Base-by-base conservation (phyloP, 2,888 invertebrate species). In the Dilophus febrilis region DNA sequence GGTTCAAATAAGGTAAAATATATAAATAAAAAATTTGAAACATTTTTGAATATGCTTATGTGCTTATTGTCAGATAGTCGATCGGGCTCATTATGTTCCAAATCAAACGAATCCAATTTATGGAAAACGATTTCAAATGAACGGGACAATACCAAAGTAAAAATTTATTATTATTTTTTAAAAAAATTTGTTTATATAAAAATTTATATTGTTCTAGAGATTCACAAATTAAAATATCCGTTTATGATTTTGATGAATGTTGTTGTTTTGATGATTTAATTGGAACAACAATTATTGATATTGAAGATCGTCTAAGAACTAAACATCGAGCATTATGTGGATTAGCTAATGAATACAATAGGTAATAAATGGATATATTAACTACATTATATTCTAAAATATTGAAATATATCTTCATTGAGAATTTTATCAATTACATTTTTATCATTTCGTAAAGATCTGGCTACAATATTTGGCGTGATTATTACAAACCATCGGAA, bases 241-340 rank as follows among this genome's bases (percentile, higher is more conserved):
- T 91, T 1, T 80, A 74, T 57, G 86, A 90, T 56, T 76, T 74
- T 58, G 84, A 87, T 51, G 53, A 68, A 3, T 58, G 70, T 2
- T 68, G 72, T 2, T 57, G 66, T 3, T 41, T 42, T 11, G 84
- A 90, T 53, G 83, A 86, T 52, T 58, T 88, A 8, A 85, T 92
- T 49, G 92, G 91, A 1, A 77, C 74, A 50, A 91, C 90, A 0
- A 66, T 64, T 44, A 77, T 92, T 44, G 91, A 92, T 58, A 62
- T 92, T 35, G 92, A 92, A 63, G 83, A 87, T 59, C 71, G 91
- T 43, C 80, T 79, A 55, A 85, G 82, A 54, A 76, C 78, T 14
- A 72, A 71, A 46, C 85, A 88, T 54, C 67, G 84, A 42, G 87
- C 82, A 0, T 70, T 70, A 3, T 81, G 88, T 50, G 91, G 91